phyloP scores from a whole-genome alignment of 2,797 vertebrate genomes.

The Falco naumanni region DNA sequence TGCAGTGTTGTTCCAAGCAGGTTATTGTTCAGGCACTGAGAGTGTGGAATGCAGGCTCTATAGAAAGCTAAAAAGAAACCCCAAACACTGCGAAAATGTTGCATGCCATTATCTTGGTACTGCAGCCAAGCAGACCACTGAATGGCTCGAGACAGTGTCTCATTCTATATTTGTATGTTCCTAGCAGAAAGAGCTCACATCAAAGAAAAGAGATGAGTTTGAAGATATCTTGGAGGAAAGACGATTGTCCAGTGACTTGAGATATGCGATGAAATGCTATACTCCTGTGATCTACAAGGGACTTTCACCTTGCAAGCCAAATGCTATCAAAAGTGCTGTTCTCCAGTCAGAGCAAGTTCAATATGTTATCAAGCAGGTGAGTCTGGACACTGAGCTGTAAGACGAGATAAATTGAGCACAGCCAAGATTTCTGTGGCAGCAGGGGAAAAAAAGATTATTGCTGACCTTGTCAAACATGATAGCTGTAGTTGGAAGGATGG shows the following conservation, averaged over 20 bases:
- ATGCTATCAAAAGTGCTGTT: constrained; percentile 83
- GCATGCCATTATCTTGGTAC: background rate
- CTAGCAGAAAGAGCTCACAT: constrained; percentile 83
- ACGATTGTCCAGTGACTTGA: constrained; percentile 88
- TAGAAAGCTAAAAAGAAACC: background rate
- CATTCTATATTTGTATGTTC: constrained; percentile 54
- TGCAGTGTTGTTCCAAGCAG: background rate
- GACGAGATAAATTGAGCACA: background rate
- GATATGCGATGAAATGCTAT: constrained; percentile 92
- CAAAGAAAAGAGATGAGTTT: constrained; percentile 94
- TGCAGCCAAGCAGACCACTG: background rate
- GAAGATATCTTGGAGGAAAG: constrained; percentile 96
- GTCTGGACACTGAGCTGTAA: background rate
- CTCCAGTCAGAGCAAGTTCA: constrained; percentile 88
- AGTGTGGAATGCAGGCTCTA: background rate
- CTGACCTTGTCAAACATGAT: background rate
- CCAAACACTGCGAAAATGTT: background rate
- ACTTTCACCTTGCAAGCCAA: constrained; percentile 83
- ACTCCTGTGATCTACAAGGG: constrained; percentile 88
- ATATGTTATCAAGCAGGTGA: constrained; percentile 89
- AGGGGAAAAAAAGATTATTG: background rate
- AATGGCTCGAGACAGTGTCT: background rate
- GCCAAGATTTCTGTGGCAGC: background rate
- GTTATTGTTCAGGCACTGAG: background rate
- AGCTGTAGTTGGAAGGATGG: background rate